These are phyloP conservation scores for Cinara cedri DNA, from an alignment of 2,888 invertebrate species.

Conservation along the genomic window DNA sequence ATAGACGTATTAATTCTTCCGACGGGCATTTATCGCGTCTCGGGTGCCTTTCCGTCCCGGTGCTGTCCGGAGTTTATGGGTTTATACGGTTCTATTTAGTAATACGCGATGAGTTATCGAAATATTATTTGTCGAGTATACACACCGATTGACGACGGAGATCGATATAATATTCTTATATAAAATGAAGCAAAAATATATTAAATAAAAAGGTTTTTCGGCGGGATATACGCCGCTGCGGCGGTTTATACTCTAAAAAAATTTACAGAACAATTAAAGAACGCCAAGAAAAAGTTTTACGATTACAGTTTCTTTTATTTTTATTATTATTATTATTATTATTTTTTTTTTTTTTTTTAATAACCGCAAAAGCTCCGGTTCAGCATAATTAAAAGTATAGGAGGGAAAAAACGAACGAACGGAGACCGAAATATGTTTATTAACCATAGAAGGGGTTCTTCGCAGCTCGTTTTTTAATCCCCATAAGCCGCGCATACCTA, in stretches of 20 bases:
- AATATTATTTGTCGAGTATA: neutral
- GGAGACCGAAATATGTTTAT: conserved; percentile 48
- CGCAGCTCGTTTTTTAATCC: conserved; percentile 27
- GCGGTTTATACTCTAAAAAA: too few relatives aligned
- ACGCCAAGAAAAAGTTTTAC: conserved; percentile 37
- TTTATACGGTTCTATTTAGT: too few relatives aligned
- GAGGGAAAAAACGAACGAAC: neutral
- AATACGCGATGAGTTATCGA: neutral
- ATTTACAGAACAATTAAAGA: conserved; percentile 38
- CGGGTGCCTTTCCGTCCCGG: too few relatives aligned
- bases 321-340: neutral
- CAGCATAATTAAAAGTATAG: conserved; percentile 50
- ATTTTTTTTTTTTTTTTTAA: conserved; percentile 35
- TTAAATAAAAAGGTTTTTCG: conserved; percentile 15
- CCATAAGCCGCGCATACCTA: conserved; percentile 46
- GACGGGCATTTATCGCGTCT: too few relatives aligned
- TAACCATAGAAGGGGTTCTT: conserved; percentile 44
- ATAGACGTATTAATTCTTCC: too few relatives aligned
- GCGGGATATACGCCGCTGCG: neutral
- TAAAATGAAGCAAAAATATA: neutral
- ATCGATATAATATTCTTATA: conserved; percentile 22
- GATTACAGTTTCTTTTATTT: conserved; percentile 44
- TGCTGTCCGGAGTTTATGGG: too few relatives aligned
- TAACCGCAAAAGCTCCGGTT: conserved; percentile 30
- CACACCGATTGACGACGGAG: neutral